Percentiles rank a stretch among this genome's conserved stretches.
Evolutionary conservation across 2,888 invertebrate species (phyloP).

Genomic region (Melolontha melolontha): DNA sequence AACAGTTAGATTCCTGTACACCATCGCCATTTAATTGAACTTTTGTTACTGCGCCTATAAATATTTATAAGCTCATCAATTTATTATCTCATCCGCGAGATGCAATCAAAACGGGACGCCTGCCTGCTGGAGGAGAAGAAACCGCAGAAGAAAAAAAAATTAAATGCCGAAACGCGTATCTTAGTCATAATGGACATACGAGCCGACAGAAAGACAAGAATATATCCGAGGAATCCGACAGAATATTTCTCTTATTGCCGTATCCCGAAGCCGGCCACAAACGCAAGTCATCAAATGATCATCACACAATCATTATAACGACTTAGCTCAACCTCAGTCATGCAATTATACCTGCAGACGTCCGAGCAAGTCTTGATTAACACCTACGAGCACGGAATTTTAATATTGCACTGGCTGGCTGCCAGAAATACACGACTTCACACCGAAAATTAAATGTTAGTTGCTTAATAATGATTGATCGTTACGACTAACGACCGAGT

Average conservation of each 20-base stretch:
- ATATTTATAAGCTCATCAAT: conserved; percentile 28
- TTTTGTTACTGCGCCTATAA: conserved; percentile 5
- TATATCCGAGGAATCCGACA: conserved; percentile 45
- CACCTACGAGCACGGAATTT: conserved; percentile 35
- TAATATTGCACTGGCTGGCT: conserved; percentile 51
- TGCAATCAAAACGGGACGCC: conserved; percentile 10
- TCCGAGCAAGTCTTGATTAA: conserved; percentile 48
- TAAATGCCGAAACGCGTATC: conserved; percentile 22
- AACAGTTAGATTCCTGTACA: not conserved
- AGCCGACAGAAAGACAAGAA: conserved; percentile 38
- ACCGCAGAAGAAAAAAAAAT: conserved; percentile 19
- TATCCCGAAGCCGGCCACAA: conserved; percentile 47
- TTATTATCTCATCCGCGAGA: conserved; percentile 8
- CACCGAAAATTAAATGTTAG: conserved; percentile 56
- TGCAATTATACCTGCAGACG: conserved; percentile 57
- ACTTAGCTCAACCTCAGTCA: conserved; percentile 55
- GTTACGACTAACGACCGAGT: conserved; percentile 56
- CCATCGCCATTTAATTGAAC: conserved; percentile 10
- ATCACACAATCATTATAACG: conserved; percentile 59
- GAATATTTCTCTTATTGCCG: conserved; percentile 55
- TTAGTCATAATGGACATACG: conserved; percentile 27
- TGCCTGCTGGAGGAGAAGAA: conserved; percentile 1
- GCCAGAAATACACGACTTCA: conserved; percentile 53
- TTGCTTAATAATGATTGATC: conserved; percentile 60
- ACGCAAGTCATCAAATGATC: conserved; percentile 59